Percentiles rank a stretch among this genome's conserved stretches.
phyloP scores from a whole-genome alignment of 2,888 invertebrate genomes.

The Drosophila diplacantha region DNA sequence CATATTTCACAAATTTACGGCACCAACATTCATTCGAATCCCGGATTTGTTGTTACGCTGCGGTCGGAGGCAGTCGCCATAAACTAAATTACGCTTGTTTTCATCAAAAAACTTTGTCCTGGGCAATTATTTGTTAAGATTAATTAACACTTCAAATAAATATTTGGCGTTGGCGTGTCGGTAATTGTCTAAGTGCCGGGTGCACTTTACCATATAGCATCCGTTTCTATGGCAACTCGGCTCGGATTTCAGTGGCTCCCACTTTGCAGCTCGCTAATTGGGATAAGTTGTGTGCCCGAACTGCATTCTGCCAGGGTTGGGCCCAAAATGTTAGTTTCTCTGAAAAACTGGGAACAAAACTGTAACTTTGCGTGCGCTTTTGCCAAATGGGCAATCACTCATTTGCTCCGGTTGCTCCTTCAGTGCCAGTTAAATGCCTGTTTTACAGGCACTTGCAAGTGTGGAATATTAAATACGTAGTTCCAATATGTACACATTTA shows the following conservation, averaged over 20 bases:
- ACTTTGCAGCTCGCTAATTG: conserved; percentile 25
- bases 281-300: conserved; percentile 22
- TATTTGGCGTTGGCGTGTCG: conserved; percentile 60
- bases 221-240: conserved; percentile 6
- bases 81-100: conserved; percentile 71
- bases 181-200: conserved; percentile 58
- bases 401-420: not conserved
- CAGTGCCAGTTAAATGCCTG: too few relatives aligned
- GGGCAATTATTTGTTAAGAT: conserved; percentile 69
- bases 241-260: conserved; percentile 11
- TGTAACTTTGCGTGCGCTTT: conserved; percentile 15
- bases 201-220: conserved; percentile 6
- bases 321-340: conserved; percentile 1
- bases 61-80: conserved; percentile 46
- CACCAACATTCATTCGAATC: conserved; percentile 54
- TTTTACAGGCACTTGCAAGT: too few relatives aligned
- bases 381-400: conserved; percentile 5
- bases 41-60: conserved; percentile 38
- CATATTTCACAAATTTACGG: conserved; percentile 64
- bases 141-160: conserved; percentile 72
- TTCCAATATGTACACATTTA: not conserved
- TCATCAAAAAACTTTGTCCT: conserved; percentile 67
- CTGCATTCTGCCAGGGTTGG: conserved; percentile 8
- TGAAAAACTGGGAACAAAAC: conserved; percentile 4
- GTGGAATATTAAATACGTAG: not conserved